Evolutionary conservation across 1,140 invertebrate species (phyloP), one percentile per base, ranked within the genome.

Genomic region (Octopus sinensis): DNA sequence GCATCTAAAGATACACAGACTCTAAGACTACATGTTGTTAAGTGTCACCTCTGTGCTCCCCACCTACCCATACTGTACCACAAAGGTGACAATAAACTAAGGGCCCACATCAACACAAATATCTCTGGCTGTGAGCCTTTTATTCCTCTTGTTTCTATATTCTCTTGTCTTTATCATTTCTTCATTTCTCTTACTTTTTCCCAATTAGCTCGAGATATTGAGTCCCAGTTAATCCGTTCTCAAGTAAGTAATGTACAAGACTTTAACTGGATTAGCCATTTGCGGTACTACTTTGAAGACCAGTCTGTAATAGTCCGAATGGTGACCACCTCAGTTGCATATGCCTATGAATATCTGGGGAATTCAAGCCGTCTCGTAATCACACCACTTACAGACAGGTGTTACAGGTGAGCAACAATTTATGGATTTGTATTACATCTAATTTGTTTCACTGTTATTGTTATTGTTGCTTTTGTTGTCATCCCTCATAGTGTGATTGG

Each of bases 141-240:
- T 43, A 43, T 43, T 43, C 30, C 30, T 43, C 30, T 43, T 43
- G 30, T 0, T 43, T 43, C 30, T 0, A 43, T 43, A 43, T 43
- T 43, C 30, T 43, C 30, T 43, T 43, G 30, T 0, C 30, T 43
- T 43, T 43, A 43, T 43, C 30, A 43, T 43, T 43, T 43, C 30
- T 43, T 43, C 3, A 0, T 43, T 43, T 43, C 30, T 43, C 30
- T 43, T 43, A 43, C 30, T 43, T 43, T 43, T 43, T 43, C 30
- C 30, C 30, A 83, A 83, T 13, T 88, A 96, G 95, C 94, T 81
- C 92, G 95, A 73, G 96, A 97, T 88, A 95, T 97, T 68, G 93
- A 97, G 0, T 81, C 86, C 30, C 87, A 88, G 30, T 81, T 91
- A 62, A 76, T 83, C 54, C 77, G 87, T n/a, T 79, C 83, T 12